Evolutionary conservation across 2,797 vertebrate species (phyloP), one percentile per base, ranked within the genome.

Genomic region (Lates japonicus): DNA sequence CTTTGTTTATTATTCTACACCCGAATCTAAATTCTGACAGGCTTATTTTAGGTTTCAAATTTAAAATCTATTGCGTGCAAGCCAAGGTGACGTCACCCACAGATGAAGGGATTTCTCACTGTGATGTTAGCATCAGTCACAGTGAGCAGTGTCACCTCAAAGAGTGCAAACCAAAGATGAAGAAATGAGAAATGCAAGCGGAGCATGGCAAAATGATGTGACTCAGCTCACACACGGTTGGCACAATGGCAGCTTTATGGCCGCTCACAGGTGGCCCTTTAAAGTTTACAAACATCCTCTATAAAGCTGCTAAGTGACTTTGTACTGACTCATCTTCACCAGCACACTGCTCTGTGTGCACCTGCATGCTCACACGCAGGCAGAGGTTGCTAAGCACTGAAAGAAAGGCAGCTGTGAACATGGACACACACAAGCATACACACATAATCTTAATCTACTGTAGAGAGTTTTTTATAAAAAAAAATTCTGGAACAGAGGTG

Each of bases 321-420:
- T 76, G 88, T 19, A 83, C 84, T 90, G 90, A 95, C 89, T 94
- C 94, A 95, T 91, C 87, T 81, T 87, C 83, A 88, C 78, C 78
- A 86, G 83, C 81, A 59, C 76, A 63, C 41, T 7, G 22, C 84
- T 74, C 72, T 25, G 68, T 68, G 78, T 88, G 88, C 90, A 94
- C 90, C 90, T 91, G 90, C 83, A 66, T 64, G 71, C 80, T 78
- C 46, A 70, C 74, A 83, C 61, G 59, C 70, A 84, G 71, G 52
- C 79, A 68, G 33, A 69, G 29, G 64, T 68, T 78, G 66, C 77
- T 65, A 82, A 52, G 70, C 31, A 16, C 42, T 14, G 8, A 75
- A 39, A 59, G 46, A 74, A 48, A 73, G 22, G 55, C 68, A 61
- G 41, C 39, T 7, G 9, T 60, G 55, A 71, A 59, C 57, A 51